phyloP scores from a whole-genome alignment of 2,888 invertebrate genomes.

The Agrotis clavis region DNA sequence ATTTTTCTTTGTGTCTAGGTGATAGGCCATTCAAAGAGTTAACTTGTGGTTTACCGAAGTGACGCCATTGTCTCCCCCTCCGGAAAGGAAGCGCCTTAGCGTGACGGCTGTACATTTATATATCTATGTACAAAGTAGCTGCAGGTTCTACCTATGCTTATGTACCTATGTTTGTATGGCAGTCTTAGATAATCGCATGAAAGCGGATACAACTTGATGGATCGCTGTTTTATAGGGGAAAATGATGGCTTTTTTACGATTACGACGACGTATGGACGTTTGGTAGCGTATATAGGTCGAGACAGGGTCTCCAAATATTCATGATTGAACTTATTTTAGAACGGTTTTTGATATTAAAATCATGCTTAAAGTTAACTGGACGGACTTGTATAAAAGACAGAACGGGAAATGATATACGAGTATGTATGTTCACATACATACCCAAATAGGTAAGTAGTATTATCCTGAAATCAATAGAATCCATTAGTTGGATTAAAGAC shows the following conservation, averaged over 20 bases:
- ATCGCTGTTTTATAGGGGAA: constrained; percentile 31
- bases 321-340: background rate
- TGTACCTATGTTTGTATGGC: constrained; percentile 4
- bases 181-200: constrained; percentile 45
- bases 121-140: background rate
- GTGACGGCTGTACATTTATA: constrained; percentile 27
- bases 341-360: background rate
- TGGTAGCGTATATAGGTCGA: background rate
- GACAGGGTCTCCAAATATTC: background rate
- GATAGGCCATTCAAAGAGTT: constrained; percentile 34
- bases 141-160: background rate
- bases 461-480: background rate
- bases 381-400: background rate
- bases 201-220: constrained; percentile 43
- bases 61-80: constrained; percentile 36
- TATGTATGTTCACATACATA: too few species aligned
- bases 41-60: constrained; percentile 33
- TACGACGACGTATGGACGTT: background rate
- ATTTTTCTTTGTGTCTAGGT: background rate
- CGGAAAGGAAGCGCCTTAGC: constrained; percentile 35
- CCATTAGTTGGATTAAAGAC: too few species aligned
- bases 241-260: constrained; percentile 27
- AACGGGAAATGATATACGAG: background rate
- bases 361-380: background rate
- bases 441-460: too few species aligned